Evolutionary conservation across 2,797 vertebrate genomes (phyloP), one percentile per base, ranked within the genome.

Genomic region (Chrosomus eos): DNA sequence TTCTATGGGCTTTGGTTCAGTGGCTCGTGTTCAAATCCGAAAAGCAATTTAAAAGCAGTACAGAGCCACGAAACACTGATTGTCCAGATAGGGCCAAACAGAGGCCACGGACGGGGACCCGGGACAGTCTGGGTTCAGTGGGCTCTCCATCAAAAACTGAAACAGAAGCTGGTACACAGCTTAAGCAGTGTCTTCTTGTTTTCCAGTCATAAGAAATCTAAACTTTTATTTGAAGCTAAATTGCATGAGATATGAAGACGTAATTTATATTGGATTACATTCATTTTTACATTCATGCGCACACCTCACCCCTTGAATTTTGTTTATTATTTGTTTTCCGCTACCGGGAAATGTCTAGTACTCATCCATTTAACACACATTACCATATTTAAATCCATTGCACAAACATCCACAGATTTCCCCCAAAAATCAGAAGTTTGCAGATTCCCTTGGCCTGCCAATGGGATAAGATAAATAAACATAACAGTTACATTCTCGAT

Each of bases 1-100:
- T 89, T 88, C 83, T 87, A 74, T 89, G 88, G 40, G 88, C 89
- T 90, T 88, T 70, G 81, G 86, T 89, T 80, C 85, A 33, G 48
- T 81, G 87, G 85, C 68, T 83, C 33, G 64, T 72, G 53, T 89
- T 88, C 68, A 85, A 84, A 87, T 89, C 53, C 76, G 62, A 89
- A 86, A 89, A 84, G 83, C 83, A 82, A 75, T 85, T 88, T 88
- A 51, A 88, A 84, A 80, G 68, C 82, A 68, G 79, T 83, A 79
- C 66, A 43, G 75, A 26, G 16, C 83, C 84, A 74, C 77, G 70
- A 40, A 87, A 76, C 53, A 36, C 62, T n/a, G 81, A 55, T 55
- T 53, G 77, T 77, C 68, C 70, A 53, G 48, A 70, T 51, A 80
- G 58, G 36, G 62, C 64, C 80, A 64, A 60, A 73, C 75, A 68